phyloP scores from a whole-genome alignment of 2,888 invertebrate genomes.

The Omphaloscelis lunosa region DNA sequence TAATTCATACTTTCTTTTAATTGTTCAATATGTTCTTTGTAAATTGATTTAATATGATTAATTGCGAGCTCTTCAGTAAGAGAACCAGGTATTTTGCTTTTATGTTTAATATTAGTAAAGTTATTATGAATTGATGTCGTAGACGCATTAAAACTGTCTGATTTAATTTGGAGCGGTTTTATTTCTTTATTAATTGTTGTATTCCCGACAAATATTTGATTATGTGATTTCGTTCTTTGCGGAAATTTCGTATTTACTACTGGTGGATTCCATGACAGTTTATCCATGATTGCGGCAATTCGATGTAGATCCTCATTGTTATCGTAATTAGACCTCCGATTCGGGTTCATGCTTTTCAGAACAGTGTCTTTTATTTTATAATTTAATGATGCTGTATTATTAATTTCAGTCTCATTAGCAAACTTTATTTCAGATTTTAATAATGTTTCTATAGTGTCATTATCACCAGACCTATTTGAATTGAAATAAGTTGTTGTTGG shows the following conservation, averaged over 20 bases:
- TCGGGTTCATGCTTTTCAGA: conserved; percentile 6
- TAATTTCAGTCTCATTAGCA: neutral
- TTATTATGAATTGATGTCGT: neutral
- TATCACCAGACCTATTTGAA: neutral
- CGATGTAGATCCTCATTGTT: neutral
- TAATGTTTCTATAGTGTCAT: neutral
- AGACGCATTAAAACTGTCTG: neutral
- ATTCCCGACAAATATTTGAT: neutral
- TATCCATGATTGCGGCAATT: conserved; percentile 1
- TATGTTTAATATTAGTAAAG: conserved; percentile 32
- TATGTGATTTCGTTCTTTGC: neutral
- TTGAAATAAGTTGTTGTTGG: neutral
- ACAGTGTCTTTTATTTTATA: neutral
- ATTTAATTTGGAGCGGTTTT: neutral
- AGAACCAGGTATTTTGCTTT: conserved; percentile 31
- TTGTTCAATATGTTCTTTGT: conserved; percentile 21
- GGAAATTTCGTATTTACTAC: neutral
- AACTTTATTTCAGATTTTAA: neutral
- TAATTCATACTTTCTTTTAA: conserved; percentile 20
- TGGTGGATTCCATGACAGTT: conserved; percentile 2
- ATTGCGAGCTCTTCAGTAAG: conserved; percentile 22
- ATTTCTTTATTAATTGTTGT: neutral
- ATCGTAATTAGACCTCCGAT: conserved; percentile 26
- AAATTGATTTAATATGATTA: conserved; percentile 25
- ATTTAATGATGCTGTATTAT: neutral